phyloP scores from a whole-genome alignment of 2,888 invertebrate species.

The Linyphia triangularis region DNA sequence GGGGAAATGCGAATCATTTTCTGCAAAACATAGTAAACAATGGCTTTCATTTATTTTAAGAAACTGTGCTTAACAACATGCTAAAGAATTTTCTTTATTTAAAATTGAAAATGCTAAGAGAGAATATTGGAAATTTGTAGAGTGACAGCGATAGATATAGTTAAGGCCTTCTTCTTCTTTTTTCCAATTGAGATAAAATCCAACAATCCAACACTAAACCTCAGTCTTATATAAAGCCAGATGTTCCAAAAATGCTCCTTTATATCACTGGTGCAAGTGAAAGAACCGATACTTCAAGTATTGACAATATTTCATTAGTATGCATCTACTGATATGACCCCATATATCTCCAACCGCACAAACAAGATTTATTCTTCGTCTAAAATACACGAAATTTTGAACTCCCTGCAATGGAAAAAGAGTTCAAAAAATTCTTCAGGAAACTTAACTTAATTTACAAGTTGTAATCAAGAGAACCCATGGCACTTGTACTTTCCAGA shows the following conservation, averaged over 20 bases:
- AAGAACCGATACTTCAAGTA: not conserved
- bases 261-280: not conserved
- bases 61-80: too few species aligned
- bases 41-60: too few species aligned
- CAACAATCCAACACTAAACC: not conserved
- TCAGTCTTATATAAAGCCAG: slow-evolving; percentile 9
- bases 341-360: not conserved
- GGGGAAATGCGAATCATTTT: too few species aligned
- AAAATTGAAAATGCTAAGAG: too few species aligned
- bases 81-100: too few species aligned
- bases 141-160: too few species aligned
- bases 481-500: slow-evolving; percentile 10
- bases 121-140: too few species aligned
- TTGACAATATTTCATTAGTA: slow-evolving; percentile 30
- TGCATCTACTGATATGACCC: not conserved
- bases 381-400: slow-evolving; percentile 36
- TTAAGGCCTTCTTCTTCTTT: not conserved
- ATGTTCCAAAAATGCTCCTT: not conserved
- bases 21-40: too few species aligned
- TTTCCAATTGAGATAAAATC: not conserved
- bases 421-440: not conserved
- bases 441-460: slow-evolving; percentile 53
- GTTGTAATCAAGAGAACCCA: slow-evolving; percentile 45
- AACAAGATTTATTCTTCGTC: slow-evolving; percentile 8
- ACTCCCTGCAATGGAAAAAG: not conserved